A percentile compares a stretch with the other conserved stretches of the same genome.
Conservation (phyloP, 2,113 vertebrate species). For the Oncorhynchus keta region DNA sequence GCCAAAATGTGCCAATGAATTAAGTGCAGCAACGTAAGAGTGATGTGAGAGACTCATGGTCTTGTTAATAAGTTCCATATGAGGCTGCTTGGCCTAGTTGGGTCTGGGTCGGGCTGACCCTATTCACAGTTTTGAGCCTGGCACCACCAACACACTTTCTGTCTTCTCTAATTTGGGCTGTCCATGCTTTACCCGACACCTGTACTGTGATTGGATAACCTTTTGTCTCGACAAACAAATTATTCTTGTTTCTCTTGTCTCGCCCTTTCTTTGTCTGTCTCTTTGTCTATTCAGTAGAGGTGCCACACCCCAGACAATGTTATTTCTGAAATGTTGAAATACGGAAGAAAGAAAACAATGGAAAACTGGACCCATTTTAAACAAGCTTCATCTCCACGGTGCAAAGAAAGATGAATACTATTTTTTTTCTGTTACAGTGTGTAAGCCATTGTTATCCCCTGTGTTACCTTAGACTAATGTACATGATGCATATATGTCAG, state of each 20-base stretch:
- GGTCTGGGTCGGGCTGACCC: background rate
- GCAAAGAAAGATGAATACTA: background rate
- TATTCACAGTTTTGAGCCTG: constrained; percentile 6
- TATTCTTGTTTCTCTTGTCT: background rate
- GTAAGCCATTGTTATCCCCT: background rate
- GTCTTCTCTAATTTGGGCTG: constrained; percentile 3
- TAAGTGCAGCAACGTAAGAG: background rate
- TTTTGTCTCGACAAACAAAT: constrained; percentile 1
- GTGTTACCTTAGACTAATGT: background rate
- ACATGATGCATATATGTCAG: too few relatives aligned
- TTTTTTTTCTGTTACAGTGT: background rate
- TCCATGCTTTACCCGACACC: constrained; percentile 18
- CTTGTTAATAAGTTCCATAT: constrained; percentile 17
- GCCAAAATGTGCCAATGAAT: background rate
- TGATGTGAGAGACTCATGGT: background rate
- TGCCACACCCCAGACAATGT: background rate
- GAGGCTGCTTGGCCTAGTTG: constrained; percentile 10
- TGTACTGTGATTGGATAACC: constrained; percentile 17
- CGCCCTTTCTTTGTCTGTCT: constrained; percentile 24
- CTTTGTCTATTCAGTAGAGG: background rate
- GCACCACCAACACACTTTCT: background rate
- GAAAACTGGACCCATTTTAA: constrained; percentile 1
- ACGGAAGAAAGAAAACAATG: background rate
- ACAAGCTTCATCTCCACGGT: background rate
- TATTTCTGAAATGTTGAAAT: constrained; percentile 3